Base-by-base conservation (phyloP, 2,888 invertebrate species). In the Plemyria rubiginata region DNA sequence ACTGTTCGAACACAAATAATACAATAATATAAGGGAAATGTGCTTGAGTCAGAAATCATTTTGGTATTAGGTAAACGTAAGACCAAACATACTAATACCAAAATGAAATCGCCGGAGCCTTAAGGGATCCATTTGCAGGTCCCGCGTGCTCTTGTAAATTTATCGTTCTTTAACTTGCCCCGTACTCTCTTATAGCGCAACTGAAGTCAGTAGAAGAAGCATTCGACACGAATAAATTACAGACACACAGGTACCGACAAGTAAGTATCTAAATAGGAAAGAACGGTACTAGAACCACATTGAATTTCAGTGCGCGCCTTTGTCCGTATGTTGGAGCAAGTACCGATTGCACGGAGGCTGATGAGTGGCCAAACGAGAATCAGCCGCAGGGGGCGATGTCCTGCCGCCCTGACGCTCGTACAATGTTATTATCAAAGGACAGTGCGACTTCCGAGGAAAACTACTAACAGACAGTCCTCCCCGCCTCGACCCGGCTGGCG, bases 361-460 rank as follows among this genome's bases (percentile, higher is more conserved):
- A 60, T 60, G 60, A 52, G 59, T 62, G 60, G 54, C 63, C 48
- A 57, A 50, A 52, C 41, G 46, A 57, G 56, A 57, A 57, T 54
- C 55, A 49, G 50, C 32, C 40, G 46, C 41, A 8, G 60, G 40
- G 66, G 63, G 54, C 66, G 49, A 57, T 60, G 66, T 43, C 59
- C 66, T 60, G 52, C 48, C 63, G 66, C 60, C 66, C 66, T 60
- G 60, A 16, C 53, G 54, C 45, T 51, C 62, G 50, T 40, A 56
- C 65, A 62, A 66, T 64, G 58, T 65, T 70, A 65, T 65, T 65
- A 70, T 70, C 67, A 69, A 72, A 78, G 78, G 78, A 74, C 78
- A 73, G 66, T 73, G 70, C 70, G 40, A 55, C 36, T 55, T 55
- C 48, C 13, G 72, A 80, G 81, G 78, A 81, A 81, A 80, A 81